Percentiles rank a stretch among this genome's conserved stretches.
phyloP scores from a whole-genome alignment of 1,140 invertebrate genomes.

The Tenebrio molitor region DNA sequence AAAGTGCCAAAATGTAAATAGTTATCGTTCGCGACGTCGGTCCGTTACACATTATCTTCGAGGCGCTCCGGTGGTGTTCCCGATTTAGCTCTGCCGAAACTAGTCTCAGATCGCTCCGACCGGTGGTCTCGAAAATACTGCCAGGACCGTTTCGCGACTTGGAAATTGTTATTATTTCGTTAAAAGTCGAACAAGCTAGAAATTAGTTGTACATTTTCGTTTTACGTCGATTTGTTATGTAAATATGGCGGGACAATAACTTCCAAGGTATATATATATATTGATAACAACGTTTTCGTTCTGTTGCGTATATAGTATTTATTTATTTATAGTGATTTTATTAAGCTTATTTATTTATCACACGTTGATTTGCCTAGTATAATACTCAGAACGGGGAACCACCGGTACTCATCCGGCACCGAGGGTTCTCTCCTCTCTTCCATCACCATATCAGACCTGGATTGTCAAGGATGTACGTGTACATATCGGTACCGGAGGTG shows the following conservation, averaged over 20 bases:
- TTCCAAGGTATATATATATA: conserved; percentile 46
- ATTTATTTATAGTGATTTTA: conserved; percentile 12
- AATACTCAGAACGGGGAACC: conserved; percentile 3
- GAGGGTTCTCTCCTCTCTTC: too few species aligned
- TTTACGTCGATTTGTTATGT: conserved; percentile 15
- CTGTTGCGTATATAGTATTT: conserved; percentile 38
- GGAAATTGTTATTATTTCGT: conserved; percentile 7
- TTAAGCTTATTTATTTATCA: conserved; percentile 23
- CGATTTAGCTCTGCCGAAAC: too few species aligned
- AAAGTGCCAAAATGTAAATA: conserved; percentile 40
- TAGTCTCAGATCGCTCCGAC: too few species aligned
- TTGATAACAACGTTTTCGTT: conserved; percentile 10
- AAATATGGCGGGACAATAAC: conserved; percentile 46
- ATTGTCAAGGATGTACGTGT: conserved; percentile 6
- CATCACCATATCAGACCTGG: conserved; percentile 5
- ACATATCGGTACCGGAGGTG: conserved; percentile 14
- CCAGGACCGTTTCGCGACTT: too few species aligned
- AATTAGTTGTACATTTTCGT: conserved; percentile 16
- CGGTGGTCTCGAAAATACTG: too few species aligned
- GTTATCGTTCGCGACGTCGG: not conserved
- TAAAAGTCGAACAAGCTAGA: conserved; percentile 1
- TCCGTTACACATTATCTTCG: not conserved
- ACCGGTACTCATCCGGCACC: not conserved
- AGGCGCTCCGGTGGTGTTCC: too few species aligned
- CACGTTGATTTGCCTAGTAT: conserved; percentile 8